Evolutionary conservation across 2,113 vertebrate genomes (phyloP).

Genomic region (Pterocles orientalis): DNA sequence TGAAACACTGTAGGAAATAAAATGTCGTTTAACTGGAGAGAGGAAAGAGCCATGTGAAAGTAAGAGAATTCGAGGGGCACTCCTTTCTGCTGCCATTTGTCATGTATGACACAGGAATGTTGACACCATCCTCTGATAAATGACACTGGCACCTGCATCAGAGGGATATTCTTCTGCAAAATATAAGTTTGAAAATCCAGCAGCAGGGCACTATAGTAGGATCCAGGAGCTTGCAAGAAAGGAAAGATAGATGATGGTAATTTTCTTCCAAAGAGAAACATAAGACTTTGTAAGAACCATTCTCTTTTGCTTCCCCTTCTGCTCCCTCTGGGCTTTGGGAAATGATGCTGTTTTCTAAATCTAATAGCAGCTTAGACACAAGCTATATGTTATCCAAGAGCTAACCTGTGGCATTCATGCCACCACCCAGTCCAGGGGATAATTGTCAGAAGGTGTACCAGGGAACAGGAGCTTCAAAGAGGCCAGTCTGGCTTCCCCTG

Average conservation of each 20-base stretch:
- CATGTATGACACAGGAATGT: constrained; percentile 70
- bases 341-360: constrained; percentile 66
- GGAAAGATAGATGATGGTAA: constrained; percentile 67
- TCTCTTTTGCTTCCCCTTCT: constrained; percentile 50
- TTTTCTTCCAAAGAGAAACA: constrained; percentile 66
- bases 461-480: not conserved
- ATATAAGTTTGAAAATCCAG: constrained; percentile 52
- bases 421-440: not conserved
- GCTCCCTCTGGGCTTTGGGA: constrained; percentile 59
- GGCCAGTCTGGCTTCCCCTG: not conserved
- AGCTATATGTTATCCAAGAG: constrained; percentile 57
- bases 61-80: constrained; percentile 34
- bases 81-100: constrained; percentile 66
- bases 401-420: constrained; percentile 15
- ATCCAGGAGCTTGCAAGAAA: constrained; percentile 61
- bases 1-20: constrained; percentile 47
- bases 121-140: constrained; percentile 70
- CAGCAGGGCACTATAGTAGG: constrained; percentile 57
- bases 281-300: constrained; percentile 64
- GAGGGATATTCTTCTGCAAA: constrained; percentile 62
- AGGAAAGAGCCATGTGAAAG: constrained; percentile 43
- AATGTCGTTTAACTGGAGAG: constrained; percentile 38
- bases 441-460: not conserved
- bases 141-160: constrained; percentile 68
- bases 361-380: constrained; percentile 47